These are phyloP conservation scores for Lysiphlebus fabarum DNA, from an alignment of 1,140 invertebrate species.

Conservation along the genomic window DNA sequence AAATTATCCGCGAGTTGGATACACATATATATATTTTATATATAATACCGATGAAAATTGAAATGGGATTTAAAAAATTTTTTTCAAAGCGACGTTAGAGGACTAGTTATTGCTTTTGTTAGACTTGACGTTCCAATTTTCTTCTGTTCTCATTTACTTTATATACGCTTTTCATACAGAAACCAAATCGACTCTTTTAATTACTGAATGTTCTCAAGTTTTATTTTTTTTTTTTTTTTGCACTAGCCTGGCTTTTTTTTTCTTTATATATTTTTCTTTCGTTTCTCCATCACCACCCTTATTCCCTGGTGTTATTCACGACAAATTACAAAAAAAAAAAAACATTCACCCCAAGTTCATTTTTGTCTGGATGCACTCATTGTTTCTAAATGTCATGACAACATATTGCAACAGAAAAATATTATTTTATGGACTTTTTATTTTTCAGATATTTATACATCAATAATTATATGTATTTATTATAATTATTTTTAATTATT, in stretches of 20 bases:
- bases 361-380: slow-evolving; percentile 29
- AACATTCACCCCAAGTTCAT: slow-evolving; percentile 31
- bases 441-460: too few species aligned
- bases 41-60: neutral
- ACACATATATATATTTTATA: too few species aligned
- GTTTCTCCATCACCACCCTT: slow-evolving; percentile 22
- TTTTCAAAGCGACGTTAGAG: neutral
- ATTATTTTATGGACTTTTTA: too few species aligned
- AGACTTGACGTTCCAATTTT: neutral
- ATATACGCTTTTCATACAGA: slow-evolving; percentile 27
- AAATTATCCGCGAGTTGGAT: neutral
- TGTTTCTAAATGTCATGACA: slow-evolving; percentile 27
- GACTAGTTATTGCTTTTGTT: slow-evolving; percentile 11
- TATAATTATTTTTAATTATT: neutral
- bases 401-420: neutral
- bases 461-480: too few species aligned
- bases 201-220: slow-evolving; percentile 32
- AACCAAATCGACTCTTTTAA: slow-evolving; percentile 35
- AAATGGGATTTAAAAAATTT: neutral
- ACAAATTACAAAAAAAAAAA: slow-evolving; percentile 32
- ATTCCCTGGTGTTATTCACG: slow-evolving; percentile 22
- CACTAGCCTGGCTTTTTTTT: slow-evolving; percentile 23
- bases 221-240: slow-evolving; percentile 31
- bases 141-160: slow-evolving; percentile 22
- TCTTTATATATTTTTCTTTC: slow-evolving; percentile 16